Evolutionary conservation across 2,113 vertebrate species (phyloP).

Genomic region (Apteryx owenii): DNA sequence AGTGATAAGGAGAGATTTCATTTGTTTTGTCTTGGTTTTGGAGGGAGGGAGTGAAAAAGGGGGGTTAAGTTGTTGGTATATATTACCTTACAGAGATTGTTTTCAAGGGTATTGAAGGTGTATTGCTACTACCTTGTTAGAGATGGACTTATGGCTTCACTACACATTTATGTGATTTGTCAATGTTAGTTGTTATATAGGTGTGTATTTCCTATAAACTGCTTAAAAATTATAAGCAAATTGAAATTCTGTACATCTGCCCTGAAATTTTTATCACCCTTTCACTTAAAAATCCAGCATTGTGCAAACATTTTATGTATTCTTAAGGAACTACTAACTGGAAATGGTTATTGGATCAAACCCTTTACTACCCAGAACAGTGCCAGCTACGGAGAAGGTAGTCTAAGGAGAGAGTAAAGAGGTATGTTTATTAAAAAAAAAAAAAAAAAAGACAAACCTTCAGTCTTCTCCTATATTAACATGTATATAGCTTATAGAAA

Average conservation of each 20-base stretch:
- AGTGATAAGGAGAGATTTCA: not conserved
- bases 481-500: not conserved
- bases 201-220: not conserved
- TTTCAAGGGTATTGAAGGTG: not conserved
- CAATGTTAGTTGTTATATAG: not conserved
- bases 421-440: not conserved
- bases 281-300: not conserved
- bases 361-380: not conserved
- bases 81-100: too few species aligned
- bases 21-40: too few species aligned
- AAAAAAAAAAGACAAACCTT: not conserved
- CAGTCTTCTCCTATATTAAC: not conserved
- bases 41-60: too few species aligned
- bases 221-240: not conserved
- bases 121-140: not conserved
- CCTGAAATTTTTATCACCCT: not conserved
- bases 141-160: not conserved
- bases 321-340: not conserved
- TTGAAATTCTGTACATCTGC: not conserved
- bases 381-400: not conserved
- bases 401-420: not conserved
- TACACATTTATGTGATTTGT: accelerated
- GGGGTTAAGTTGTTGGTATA: not conserved
- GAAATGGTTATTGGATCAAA: not conserved
- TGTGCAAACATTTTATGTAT: not conserved